Evolutionary conservation across 2,113 vertebrate species (phyloP).

Genomic region (Chaenogobius annularis): DNA sequence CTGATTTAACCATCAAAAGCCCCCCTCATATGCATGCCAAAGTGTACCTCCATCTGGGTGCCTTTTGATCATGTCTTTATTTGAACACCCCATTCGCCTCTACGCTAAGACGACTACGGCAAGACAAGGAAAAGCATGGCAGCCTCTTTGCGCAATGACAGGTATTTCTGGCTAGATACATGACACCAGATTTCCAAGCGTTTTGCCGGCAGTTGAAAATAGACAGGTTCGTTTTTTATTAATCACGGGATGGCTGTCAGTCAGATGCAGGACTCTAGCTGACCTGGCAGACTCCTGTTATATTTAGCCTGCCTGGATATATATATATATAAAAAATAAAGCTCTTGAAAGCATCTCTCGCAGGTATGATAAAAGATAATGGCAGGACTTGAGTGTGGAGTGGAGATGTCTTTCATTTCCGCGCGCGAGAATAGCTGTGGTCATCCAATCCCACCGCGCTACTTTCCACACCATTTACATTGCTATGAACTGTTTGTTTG

Average conservation of each 20-base stretch:
- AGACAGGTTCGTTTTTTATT: constrained; percentile 6
- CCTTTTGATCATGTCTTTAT: constrained; percentile 71
- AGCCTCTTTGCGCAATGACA: constrained; percentile 61
- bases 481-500: constrained; percentile 71
- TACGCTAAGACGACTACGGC: constrained; percentile 39
- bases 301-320: constrained; percentile 64
- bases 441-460: constrained; percentile 66
- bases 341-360: constrained; percentile 55
- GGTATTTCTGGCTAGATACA: constrained; percentile 60
- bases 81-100: constrained; percentile 48
- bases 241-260: constrained; percentile 62
- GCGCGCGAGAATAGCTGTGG: constrained; percentile 57
- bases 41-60: constrained; percentile 46
- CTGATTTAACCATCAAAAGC: constrained; percentile 65
- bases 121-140: constrained; percentile 56
- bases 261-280: constrained; percentile 45
- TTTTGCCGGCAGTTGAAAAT: constrained; percentile 28
- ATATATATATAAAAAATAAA: constrained; percentile 37
- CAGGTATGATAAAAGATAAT: constrained; percentile 69
- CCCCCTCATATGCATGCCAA: constrained; percentile 62
- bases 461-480: constrained; percentile 77
- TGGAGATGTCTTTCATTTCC: constrained; percentile 65
- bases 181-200: constrained; percentile 46
- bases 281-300: constrained; percentile 60
- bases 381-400: constrained; percentile 48